Base-by-base conservation (phyloP, 2,888 invertebrate genomes). In the Tipula lateralis region DNA sequence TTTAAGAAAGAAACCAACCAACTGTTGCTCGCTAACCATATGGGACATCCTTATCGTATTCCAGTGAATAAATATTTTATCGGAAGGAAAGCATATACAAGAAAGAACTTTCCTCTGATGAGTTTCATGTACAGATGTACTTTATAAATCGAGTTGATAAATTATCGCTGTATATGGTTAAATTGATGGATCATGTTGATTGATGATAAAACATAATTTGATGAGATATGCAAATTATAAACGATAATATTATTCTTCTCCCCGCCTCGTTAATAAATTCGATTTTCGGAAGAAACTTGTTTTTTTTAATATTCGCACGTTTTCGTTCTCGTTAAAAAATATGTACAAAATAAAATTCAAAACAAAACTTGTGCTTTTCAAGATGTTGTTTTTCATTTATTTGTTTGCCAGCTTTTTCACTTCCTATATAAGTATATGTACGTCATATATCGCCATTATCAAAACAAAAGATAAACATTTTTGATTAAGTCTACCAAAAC, bases 221-320 rank as follows among this genome's bases (percentile, higher is more conserved):
- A 66, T 66, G 66, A 19, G 66, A 66, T 66, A 66, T 66, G 66
- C 66, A 66, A 66, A 66, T 66, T 66, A 66, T 24, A n/a, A n/a
- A 66, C 24, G 9, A 66, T 24, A 66, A 66, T 24, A 66, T 66
- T 66, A n/a, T 66, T 66, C 66, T 19, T 1, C 66, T 7, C 24
- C 50, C 50, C 66, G 24, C 9, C 1, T 24, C 24, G 9, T 19
- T 16, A 16, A 50, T 9, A 66, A 66, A 12, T 66, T 24, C 24
- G 66, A 66, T 66, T 66, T 66, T 24, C 24, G 9, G 44, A 66
- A 66, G 24, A 66, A 66, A 66, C 66, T 50, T 66, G 66, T 66
- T 66, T 66, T 66, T 24, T 1, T 66, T 9, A 50, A 66, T 66
- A 66, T 66, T 24, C 66, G 6, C 66, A 66, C 66, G 66, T 66